Base-by-base conservation (phyloP, 2,113 vertebrate species). In the Menidia beryllina region DNA sequence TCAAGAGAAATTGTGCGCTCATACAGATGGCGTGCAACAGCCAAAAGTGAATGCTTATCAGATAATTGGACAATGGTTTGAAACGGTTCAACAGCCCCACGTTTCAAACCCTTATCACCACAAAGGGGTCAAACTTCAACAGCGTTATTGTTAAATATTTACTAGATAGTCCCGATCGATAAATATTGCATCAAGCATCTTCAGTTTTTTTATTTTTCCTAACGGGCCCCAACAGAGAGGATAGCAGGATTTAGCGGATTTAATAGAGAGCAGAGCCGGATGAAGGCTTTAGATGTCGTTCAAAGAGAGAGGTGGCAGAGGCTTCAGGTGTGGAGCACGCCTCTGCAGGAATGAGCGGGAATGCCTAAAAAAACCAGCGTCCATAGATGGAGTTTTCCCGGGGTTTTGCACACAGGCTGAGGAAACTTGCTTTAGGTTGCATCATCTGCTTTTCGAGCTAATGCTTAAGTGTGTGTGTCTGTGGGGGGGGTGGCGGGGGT, bases 201-300 rank as follows among this genome's bases (percentile, higher is more conserved):
- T 11, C 23, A 52, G n/a, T n/a, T n/a, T n/a, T n/a, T n/a, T n/a
- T n/a, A n/a, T n/a, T n/a, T n/a, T n/a, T n/a, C n/a, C n/a, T n/a
- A n/a, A n/a, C n/a, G n/a, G n/a, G n/a, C n/a, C n/a, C n/a, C 4
- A 0, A 5, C 25, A 12, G 41, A 12, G 30, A 43, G 47, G 20
- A 19, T 25, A 27, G 38, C 19, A 25, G 25, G 77, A 56, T 62
- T 63, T 24, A 27, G 36, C 45, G 7, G 66, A 47, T 57, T 72
- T 54, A 50, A 23, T 23, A 14, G 39, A 77, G 64, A 50, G n/a
- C n/a, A 14, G 39, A 77, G 64, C 79, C 47, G 75, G 41, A 53
- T 13, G 23, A 60, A 30, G 24, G 49, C 23, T 64, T 69, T 67
- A 26, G 27, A 5, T 20, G 20, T 3, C 41, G 69, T 54, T 74